A percentile compares a stretch with the other conserved stretches of the same genome.
Conservation (phyloP, 2,113 vertebrate species). For the Podarcis muralis region DNA sequence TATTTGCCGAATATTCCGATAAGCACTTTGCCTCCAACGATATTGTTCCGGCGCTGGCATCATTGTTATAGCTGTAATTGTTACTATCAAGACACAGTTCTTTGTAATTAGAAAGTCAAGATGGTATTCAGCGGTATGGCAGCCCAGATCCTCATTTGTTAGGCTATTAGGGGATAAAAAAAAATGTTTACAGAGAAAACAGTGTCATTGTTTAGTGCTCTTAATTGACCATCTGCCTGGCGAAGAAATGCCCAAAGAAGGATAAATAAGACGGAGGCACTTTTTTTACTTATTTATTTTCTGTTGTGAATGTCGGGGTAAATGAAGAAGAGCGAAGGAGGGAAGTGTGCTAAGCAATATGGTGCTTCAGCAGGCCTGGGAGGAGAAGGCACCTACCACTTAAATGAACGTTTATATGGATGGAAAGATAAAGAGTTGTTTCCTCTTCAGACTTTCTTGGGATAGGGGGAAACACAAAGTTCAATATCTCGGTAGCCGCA, state of each 20-base stretch:
- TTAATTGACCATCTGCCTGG: conserved; percentile 88
- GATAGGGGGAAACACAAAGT: conserved; percentile 54
- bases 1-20: conserved; percentile 83
- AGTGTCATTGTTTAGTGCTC: conserved; percentile 88
- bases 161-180: conserved; percentile 79
- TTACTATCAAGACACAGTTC: conserved; percentile 86
- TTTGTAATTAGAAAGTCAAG: conserved; percentile 90
- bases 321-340: conserved; percentile 75
- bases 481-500: conserved; percentile 64
- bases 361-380: conserved; percentile 73
- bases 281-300: conserved; percentile 81
- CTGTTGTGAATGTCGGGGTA: conserved; percentile 72
- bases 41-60: conserved; percentile 80
- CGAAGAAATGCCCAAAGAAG: conserved; percentile 85
- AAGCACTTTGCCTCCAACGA: conserved; percentile 82
- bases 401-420: conserved; percentile 69
- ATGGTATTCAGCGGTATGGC: conserved; percentile 84
- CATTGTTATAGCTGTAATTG: conserved; percentile 86
- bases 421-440: conserved; percentile 63
- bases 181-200: conserved; percentile 87
- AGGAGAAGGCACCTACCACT: conserved; percentile 69
- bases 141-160: conserved; percentile 85
- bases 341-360: conserved; percentile 73
- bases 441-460: conserved; percentile 66
- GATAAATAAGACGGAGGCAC: conserved; percentile 80